A percentile compares a stretch with the other conserved stretches of the same genome.
phyloP scores from a whole-genome alignment of 2,888 invertebrate genomes.

The Hymenopus coronatus region DNA sequence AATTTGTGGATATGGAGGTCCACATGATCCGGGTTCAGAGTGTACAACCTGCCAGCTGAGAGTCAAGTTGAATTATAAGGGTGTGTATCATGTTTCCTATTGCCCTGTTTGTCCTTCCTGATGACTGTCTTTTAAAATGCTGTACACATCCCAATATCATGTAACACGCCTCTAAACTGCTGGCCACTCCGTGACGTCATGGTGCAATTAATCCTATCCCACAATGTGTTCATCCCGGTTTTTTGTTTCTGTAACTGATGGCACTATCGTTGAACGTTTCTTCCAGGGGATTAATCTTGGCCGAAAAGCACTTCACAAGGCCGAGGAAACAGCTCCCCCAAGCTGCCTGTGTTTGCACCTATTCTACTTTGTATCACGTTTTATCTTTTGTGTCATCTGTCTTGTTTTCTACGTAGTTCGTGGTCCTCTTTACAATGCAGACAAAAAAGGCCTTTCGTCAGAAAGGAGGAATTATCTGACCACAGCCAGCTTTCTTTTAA shows the following conservation, averaged over 20 bases:
- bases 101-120: neutral
- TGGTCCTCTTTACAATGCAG: neutral
- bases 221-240: neutral
- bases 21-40: neutral
- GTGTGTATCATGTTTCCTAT: neutral
- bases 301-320: neutral
- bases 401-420: neutral
- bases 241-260: neutral
- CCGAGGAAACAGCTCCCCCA: neutral
- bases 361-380: neutral
- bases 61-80: neutral
- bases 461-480: neutral
- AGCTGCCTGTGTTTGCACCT: neutral
- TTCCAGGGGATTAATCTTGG: neutral
- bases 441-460: neutral
- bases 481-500: neutral
- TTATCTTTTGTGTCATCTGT: neutral
- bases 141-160: neutral
- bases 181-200: neutral
- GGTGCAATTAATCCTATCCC: neutral
- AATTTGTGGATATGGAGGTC: neutral
- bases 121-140: slow-evolving; percentile 10
- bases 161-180: neutral
- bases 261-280: neutral
- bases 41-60: neutral